Conservation (phyloP, 2,113 vertebrate genomes). For the Camelus bactrianus region DNA sequence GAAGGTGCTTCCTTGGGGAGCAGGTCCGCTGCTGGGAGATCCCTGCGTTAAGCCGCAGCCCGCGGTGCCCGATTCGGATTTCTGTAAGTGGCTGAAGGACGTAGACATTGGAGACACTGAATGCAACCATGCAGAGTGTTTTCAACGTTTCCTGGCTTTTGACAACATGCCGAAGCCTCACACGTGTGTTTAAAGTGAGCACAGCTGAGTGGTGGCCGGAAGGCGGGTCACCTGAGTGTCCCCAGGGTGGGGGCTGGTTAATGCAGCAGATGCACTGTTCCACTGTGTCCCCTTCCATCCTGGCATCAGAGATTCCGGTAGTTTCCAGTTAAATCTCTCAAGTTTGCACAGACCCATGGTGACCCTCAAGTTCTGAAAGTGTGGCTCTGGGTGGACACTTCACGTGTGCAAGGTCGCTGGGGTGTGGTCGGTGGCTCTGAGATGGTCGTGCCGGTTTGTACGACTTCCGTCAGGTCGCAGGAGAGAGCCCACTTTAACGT, state of each 20-base stretch:
- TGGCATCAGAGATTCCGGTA: too few species aligned
- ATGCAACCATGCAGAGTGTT: fast-evolving
- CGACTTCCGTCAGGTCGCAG: neutral
- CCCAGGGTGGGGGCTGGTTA: too few species aligned
- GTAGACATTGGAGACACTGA: neutral
- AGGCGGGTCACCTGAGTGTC: neutral
- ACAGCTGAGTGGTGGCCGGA: neutral
- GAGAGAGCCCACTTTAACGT: neutral
- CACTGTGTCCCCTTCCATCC: too few species aligned
- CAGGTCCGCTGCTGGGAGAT: fast-evolving
- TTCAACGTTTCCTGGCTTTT: neutral
- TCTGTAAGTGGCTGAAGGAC: neutral
- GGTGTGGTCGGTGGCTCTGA: fast-evolving
- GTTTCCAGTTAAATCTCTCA: neutral
- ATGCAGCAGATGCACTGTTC: neutral
- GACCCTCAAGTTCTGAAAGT: neutral
- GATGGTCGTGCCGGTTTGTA: too few species aligned
- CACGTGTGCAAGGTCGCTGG: fast-evolving
- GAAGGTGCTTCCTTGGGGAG: neutral
- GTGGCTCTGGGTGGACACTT: fast-evolving
- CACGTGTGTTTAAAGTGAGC: neutral
- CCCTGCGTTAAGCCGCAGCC: too few species aligned
- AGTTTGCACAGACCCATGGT: fast-evolving
- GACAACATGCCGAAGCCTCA: fast-evolving
- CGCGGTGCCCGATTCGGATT: neutral